phyloP scores from a whole-genome alignment of 1,140 invertebrate species.

The Drosophila littoralis region DNA sequence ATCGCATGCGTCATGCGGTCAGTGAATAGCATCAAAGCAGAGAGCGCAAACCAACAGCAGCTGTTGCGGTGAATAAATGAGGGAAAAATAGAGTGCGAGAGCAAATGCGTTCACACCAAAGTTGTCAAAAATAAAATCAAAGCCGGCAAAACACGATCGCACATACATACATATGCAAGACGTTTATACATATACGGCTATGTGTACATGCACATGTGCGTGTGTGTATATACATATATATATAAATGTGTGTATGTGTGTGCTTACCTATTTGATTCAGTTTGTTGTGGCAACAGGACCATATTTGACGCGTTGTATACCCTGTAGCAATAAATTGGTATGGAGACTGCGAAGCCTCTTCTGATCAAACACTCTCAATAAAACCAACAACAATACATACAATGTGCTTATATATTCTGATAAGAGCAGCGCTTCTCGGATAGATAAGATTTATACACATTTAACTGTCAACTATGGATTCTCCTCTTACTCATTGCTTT shows the following conservation, averaged over 20 bases:
- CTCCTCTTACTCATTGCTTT: not conserved
- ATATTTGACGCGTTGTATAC: conserved; percentile 42
- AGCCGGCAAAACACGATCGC: conserved; percentile 65
- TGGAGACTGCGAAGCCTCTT: not conserved
- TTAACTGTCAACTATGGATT: conserved; percentile 8
- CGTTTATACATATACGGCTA: conserved; percentile 10
- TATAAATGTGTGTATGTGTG: not conserved
- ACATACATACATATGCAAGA: conserved; percentile 24
- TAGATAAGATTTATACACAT: not conserved
- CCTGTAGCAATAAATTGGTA: not conserved
- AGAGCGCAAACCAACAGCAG: conserved; percentile 16
- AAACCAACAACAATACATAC: no score
- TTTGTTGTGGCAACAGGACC: conserved; percentile 39
- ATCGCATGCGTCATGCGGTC: conserved; percentile 77
- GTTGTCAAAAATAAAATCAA: conserved; percentile 74
- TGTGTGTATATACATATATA: not conserved
- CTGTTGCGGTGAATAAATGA: conserved; percentile 25
- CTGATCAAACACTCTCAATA: not conserved
- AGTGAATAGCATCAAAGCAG: conserved; percentile 50
- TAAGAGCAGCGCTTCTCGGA: no score
- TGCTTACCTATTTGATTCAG: conserved; percentile 29
- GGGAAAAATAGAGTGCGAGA: conserved; percentile 27
- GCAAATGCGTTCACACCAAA: conserved; percentile 49
- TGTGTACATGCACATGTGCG: not conserved
- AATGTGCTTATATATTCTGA: no score